Conservation (phyloP, 2,888 invertebrate genomes). For the Nesidiocoris tenuis region DNA sequence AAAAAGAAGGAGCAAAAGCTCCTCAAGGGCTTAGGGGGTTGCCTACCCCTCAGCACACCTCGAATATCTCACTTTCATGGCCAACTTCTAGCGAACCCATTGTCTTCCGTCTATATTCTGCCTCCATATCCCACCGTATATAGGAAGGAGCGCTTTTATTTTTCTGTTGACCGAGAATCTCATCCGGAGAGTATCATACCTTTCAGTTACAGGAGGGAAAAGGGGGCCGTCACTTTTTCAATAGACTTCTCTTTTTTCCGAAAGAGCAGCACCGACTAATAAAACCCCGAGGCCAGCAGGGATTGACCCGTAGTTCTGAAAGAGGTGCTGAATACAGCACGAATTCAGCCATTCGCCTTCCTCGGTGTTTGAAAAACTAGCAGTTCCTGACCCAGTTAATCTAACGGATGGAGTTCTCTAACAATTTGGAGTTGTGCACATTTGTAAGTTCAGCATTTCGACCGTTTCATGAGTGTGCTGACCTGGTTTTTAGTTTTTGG, state of each 20-base stretch:
- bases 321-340: too few relatives aligned
- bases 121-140: background rate
- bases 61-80: background rate
- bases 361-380: too few relatives aligned
- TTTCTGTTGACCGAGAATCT: slow-evolving; percentile 13
- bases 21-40: slow-evolving; percentile 3
- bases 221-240: background rate
- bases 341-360: too few relatives aligned
- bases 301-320: too few relatives aligned
- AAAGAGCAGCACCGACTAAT: too few relatives aligned
- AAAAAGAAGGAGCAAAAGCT: slow-evolving; percentile 4
- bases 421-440: too few relatives aligned
- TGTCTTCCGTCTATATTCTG: background rate
- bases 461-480: too few relatives aligned
- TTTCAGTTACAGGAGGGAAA: background rate
- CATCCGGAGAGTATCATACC: background rate
- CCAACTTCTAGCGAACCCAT: background rate
- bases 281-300: too few relatives aligned
- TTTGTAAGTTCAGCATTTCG: too few relatives aligned
- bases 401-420: too few relatives aligned
- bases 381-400: too few relatives aligned
- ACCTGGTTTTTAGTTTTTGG: too few relatives aligned
- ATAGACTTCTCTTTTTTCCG: background rate
- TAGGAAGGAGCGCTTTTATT: background rate
- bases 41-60: background rate